A percentile compares a stretch with the other conserved stretches of the same genome.
Evolutionary conservation across 2,113 vertebrate genomes (phyloP).

Genomic region (Axis porcinus): DNA sequence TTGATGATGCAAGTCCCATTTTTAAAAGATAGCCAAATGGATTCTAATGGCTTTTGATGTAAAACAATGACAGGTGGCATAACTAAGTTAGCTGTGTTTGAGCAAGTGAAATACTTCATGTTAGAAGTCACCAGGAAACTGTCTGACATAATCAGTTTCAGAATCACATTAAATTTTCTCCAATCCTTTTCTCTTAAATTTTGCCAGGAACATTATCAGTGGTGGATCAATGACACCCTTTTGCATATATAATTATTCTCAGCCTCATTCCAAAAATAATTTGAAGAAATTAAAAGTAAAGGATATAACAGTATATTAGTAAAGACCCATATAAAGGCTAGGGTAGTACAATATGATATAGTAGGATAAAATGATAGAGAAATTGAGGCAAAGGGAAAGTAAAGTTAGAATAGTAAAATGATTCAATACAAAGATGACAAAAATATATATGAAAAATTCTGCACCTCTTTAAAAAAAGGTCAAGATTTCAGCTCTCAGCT

Average conservation of each 20-base stretch:
- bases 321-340: background rate
- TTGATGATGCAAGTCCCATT: background rate
- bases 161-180: constrained; percentile 2
- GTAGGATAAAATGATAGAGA: background rate
- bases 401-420: background rate
- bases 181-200: background rate
- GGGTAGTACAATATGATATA: background rate
- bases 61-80: background rate
- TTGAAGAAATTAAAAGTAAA: background rate
- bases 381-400: background rate
- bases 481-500: background rate
- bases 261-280: constrained; percentile 5
- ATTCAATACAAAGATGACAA: background rate
- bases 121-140: background rate
- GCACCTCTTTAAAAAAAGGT: background rate
- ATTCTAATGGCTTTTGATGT: background rate
- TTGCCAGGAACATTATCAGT: background rate
- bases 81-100: background rate
- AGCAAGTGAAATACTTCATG: background rate
- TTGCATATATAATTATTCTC: constrained; percentile 16
- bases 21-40: background rate
- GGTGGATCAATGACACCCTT: background rate
- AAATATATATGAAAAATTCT: background rate
- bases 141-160: background rate
- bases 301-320: background rate